Conservation (phyloP, 35 echinoderm and acorn worm species). For the Apostichopus japonicus region DNA sequence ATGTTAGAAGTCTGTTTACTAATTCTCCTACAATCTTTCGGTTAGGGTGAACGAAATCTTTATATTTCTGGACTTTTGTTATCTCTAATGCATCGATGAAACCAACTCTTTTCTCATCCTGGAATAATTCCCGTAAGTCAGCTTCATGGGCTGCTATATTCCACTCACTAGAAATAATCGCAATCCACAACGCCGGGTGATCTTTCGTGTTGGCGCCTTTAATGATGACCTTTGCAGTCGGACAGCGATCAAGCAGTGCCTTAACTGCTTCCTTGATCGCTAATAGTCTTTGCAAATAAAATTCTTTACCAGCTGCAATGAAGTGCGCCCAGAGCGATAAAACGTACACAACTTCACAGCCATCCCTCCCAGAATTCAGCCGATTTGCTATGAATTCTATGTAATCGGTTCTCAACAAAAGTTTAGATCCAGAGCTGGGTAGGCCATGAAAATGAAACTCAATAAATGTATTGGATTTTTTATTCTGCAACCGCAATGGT, state of each 20-base stretch:
- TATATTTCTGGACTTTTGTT: slow-evolving; percentile 32
- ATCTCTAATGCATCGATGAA: slow-evolving; percentile 58
- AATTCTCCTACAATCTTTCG: slow-evolving; percentile 1
- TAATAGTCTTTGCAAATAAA: slow-evolving; percentile 21
- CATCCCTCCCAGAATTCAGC: not conserved
- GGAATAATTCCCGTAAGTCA: slow-evolving; percentile 12
- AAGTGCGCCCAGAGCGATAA: slow-evolving; percentile 55
- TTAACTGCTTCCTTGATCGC: not conserved
- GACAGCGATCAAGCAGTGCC: slow-evolving; percentile 29
- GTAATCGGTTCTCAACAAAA: slow-evolving; percentile 3
- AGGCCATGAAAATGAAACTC: slow-evolving; percentile 60
- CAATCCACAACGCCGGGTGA: slow-evolving; percentile 14
- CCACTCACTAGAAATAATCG: slow-evolving; percentile 52
- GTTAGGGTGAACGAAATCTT: slow-evolving; percentile 34
- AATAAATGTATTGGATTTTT: slow-evolving; percentile 36
- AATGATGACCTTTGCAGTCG: slow-evolving; percentile 19
- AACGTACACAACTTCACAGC: not conserved
- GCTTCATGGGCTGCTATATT: not conserved
- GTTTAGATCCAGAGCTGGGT: slow-evolving; percentile 12
- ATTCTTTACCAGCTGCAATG: slow-evolving; percentile 9
- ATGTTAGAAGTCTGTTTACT: slow-evolving; percentile 25
- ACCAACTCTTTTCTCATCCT: slow-evolving; percentile 26
- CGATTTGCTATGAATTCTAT: slow-evolving; percentile 21
- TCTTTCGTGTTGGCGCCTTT: slow-evolving; percentile 58
- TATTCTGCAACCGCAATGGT: not conserved